These are phyloP conservation scores for Campoletis sonorensis DNA, from an alignment of 1,140 invertebrate genomes.

Conservation along the genomic window DNA sequence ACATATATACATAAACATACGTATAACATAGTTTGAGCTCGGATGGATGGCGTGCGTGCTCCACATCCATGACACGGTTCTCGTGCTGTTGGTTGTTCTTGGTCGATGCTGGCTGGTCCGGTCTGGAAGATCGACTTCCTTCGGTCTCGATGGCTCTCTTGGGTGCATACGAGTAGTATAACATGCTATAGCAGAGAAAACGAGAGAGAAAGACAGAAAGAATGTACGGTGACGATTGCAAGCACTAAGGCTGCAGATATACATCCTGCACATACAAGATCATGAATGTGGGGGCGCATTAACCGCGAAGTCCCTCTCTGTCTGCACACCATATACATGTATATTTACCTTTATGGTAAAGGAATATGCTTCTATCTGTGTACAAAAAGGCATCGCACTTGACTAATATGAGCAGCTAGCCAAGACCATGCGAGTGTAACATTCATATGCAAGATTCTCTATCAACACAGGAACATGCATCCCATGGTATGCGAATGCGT, in stretches of 20 bases:
- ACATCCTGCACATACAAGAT: neutral
- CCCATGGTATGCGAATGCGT: neutral
- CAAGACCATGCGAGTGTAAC: neutral
- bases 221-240: neutral
- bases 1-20: conserved; percentile 23
- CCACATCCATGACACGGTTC: conserved; percentile 76
- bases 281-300: conserved; percentile 8
- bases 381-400: neutral
- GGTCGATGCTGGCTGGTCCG: conserved; percentile 52
- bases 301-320: neutral
- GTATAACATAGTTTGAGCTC: conserved; percentile 35
- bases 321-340: neutral
- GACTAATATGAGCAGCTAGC: neutral
- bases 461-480: neutral
- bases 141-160: conserved; percentile 27
- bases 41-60: conserved; percentile 69
- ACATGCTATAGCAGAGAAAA: conserved; percentile 37
- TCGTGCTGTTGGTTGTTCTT: conserved; percentile 60
- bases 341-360: neutral
- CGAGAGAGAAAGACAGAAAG: neutral
- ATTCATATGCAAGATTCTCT: neutral
- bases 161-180: conserved; percentile 51
- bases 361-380: neutral
- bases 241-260: neutral
- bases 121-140: conserved; percentile 45